Conservation (phyloP, 2,888 invertebrate species). For the Phasia obesa region DNA sequence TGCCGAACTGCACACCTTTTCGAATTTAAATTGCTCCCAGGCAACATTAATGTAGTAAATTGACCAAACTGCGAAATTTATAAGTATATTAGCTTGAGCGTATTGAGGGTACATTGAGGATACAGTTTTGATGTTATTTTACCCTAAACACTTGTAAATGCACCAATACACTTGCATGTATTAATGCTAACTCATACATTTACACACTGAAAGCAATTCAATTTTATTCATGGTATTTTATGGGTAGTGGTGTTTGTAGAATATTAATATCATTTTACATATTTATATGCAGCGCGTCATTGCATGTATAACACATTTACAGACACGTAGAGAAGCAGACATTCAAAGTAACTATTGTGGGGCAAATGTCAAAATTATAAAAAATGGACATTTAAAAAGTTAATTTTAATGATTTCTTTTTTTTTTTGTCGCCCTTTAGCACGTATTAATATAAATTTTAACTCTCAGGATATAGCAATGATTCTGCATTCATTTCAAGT, state of each 20-base stretch:
- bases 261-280: constrained; percentile 32
- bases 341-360: constrained; percentile 3
- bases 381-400: neutral
- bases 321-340: neutral
- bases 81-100: constrained; percentile 1
- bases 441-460: no score
- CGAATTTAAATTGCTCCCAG: neutral
- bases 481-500: neutral
- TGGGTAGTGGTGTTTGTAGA: neutral
- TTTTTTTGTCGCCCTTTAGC: no score
- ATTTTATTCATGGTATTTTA: constrained; percentile 45
- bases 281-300: constrained; percentile 25
- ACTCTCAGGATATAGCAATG: no score
- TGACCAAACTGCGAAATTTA: constrained; percentile 53
- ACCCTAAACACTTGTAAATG: constrained; percentile 4
- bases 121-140: constrained; percentile 21
- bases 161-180: neutral
- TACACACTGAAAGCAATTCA: constrained; percentile 12
- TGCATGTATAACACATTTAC: constrained; percentile 1
- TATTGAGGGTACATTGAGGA: constrained; percentile 31
- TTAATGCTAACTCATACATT: neutral
- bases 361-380: neutral
- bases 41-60: constrained; percentile 62
- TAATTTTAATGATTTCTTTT: neutral
- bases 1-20: neutral